Conservation (phyloP, 1,140 invertebrate species). For the Dreissena rostriformis region DNA sequence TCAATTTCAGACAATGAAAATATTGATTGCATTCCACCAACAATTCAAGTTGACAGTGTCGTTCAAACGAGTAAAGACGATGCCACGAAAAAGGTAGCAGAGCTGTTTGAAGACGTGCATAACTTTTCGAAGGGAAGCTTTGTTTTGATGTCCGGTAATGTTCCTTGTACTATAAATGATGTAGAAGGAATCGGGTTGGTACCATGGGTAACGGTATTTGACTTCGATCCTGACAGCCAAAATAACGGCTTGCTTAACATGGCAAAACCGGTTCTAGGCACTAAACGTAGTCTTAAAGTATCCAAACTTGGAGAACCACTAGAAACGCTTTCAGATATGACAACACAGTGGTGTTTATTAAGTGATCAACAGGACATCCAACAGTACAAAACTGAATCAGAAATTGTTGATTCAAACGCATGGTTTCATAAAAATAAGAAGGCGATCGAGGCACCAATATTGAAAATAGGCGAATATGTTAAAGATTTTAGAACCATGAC, state of each 20-base stretch:
- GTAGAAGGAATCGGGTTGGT: not conserved
- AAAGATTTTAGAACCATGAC: slow-evolving; percentile 60
- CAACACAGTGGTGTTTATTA: slow-evolving; percentile 64
- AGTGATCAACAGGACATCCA: slow-evolving; percentile 55
- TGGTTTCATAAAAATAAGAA: slow-evolving; percentile 57
- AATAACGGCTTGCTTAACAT: slow-evolving; percentile 53
- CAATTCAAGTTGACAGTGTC: too few species aligned
- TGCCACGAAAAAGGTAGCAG: too few species aligned
- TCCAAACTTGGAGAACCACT: slow-evolving; percentile 52
- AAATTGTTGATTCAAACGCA: not conserved
- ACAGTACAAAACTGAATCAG: slow-evolving; percentile 21
- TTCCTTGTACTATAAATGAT: not conserved
- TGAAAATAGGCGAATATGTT: slow-evolving; percentile 52
- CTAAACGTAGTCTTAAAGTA: slow-evolving; percentile 51
- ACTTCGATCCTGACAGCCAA: slow-evolving; percentile 48
- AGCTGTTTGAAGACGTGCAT: too few species aligned
- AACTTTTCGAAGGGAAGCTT: not conserved
- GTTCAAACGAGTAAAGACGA: too few species aligned
- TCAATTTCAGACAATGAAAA: too few species aligned
- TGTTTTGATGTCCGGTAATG: slow-evolving; percentile 27
- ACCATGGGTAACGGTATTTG: slow-evolving; percentile 39
- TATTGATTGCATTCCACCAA: too few species aligned
- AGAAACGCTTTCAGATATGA: slow-evolving; percentile 52
- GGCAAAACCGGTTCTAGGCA: slow-evolving; percentile 53
- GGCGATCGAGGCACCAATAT: slow-evolving; percentile 46